Base-by-base conservation (phyloP, 1,140 invertebrate genomes). In the Drosophila carrolli region DNA sequence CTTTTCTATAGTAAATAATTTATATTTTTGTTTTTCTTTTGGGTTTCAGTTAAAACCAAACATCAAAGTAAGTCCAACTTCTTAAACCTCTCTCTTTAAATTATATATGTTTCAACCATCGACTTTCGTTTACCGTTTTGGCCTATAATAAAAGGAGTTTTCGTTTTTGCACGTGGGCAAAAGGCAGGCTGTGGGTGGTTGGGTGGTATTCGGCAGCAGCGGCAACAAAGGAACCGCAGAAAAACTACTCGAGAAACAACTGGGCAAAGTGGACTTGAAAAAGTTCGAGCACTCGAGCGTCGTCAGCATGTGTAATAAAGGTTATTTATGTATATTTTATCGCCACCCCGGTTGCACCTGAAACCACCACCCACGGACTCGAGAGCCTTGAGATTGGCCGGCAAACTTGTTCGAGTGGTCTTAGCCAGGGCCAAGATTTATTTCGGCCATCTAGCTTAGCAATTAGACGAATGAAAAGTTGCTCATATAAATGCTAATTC, bases 251-350 rank as follows among this genome's bases (percentile, higher is more conserved):
- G 53, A 88, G 66, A 80, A 84, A 88, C 84, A 89, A 89, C 84
- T 76, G 79, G 75, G 80, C 80, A 89, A 84, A 88, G 84, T 88
- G 81, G 84, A 88, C 84, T 88, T 88, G 84, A 89, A 89, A 88
- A 88, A 88, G 84, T 88, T 88, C 65, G 68, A 84, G 84, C 84
- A 89, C 84, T 88, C 89, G 80, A 88, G 85, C 80, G 74, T 80
- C 81, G 84, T 71, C 75, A 78, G 84, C 84, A 88, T 89, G 84
- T 88, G 84, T 88, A 88, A 88, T 88, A 88, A 88, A 88, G 84
- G 84, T 89, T 88, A 88, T 88, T 88, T 89, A 88, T 88, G 84
- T 88, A 89, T 88, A 89, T 89, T 80, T 88, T 89, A 89, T 77
- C 83, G 71, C 55, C 68, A 19, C 62, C 56, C 46, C 43, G 67